These are phyloP conservation scores for Lycodopsis pacificus DNA, from an alignment of 2,797 vertebrate genomes.

Conservation along the genomic window DNA sequence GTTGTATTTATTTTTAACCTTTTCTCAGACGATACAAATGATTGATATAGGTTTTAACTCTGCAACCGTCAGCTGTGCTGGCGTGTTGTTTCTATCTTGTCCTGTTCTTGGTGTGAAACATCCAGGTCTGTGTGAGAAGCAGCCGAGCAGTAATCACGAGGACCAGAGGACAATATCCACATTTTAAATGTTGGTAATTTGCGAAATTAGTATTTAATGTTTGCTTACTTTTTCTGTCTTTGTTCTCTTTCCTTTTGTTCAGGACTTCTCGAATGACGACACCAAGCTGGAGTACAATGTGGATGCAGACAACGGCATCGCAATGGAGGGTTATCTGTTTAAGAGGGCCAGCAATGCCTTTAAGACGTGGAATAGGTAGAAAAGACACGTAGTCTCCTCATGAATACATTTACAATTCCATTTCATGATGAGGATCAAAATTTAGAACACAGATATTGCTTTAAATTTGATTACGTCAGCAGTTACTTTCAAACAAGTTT, in stretches of 20 bases:
- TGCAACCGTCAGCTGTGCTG: background rate
- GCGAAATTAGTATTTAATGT: background rate
- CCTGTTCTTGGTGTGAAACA: conserved; percentile 11
- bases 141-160: background rate
- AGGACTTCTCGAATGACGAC: conserved; percentile 98
- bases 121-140: conserved; percentile 21
- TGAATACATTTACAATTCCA: background rate
- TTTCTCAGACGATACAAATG: background rate
- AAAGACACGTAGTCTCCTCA: background rate
- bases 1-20: background rate
- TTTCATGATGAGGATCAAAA: conserved; percentile 12
- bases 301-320: conserved; percentile 94
- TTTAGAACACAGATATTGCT: conserved; percentile 1
- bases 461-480: conserved; percentile 5
- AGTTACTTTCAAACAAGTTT: background rate
- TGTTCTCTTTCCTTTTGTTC: conserved; percentile 15
- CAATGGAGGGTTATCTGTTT: conserved; percentile 98
- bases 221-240: conserved; percentile 1
- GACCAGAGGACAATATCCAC: background rate
- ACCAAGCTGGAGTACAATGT: conserved; percentile 96
- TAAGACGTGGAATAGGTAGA: conserved; percentile 99
- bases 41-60: background rate
- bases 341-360: conserved; percentile 99
- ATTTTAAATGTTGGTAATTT: background rate
- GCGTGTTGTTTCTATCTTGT: conserved; percentile 5